Evolutionary conservation across 1,140 invertebrate genomes (phyloP).

Genomic region (Akabosia matsudoensis): DNA sequence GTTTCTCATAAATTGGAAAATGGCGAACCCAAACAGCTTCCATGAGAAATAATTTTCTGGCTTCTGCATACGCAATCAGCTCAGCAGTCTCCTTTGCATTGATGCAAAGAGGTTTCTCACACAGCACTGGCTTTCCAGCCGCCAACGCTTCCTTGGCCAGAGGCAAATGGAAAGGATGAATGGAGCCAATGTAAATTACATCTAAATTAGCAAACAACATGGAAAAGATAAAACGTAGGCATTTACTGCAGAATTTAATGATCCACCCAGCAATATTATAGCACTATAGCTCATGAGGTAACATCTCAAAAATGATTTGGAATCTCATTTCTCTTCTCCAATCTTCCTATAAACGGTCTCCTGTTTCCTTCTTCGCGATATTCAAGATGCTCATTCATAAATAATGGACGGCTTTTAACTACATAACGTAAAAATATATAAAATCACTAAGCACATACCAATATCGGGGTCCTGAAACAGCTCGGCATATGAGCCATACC

Average conservation of each 20-base stretch:
- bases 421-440: background rate
- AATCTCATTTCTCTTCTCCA: background rate
- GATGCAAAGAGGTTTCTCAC: conserved; percentile 57
- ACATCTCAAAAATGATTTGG: background rate
- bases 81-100: conserved; percentile 49
- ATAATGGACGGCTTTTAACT: background rate
- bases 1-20: conserved; percentile 13
- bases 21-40: conserved; percentile 49
- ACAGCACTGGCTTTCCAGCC: conserved; percentile 56
- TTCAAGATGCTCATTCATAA: background rate
- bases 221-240: background rate
- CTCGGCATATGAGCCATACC: conserved; percentile 71
- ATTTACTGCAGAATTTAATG: background rate
- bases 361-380: background rate
- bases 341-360: background rate
- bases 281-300: background rate
- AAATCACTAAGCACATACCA: conserved; percentile 48
- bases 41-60: conserved; percentile 53
- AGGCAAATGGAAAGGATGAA: conserved; percentile 52
- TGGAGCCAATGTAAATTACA: conserved; percentile 55
- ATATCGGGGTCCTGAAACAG: conserved; percentile 65
- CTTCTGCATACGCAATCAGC: conserved; percentile 46
- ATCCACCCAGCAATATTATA: background rate
- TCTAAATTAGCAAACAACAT: conserved; percentile 47
- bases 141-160: conserved; percentile 52